A percentile compares a stretch with the other conserved stretches of the same genome.
phyloP scores from a whole-genome alignment of 2,113 vertebrate genomes.

The Passer montanus region DNA sequence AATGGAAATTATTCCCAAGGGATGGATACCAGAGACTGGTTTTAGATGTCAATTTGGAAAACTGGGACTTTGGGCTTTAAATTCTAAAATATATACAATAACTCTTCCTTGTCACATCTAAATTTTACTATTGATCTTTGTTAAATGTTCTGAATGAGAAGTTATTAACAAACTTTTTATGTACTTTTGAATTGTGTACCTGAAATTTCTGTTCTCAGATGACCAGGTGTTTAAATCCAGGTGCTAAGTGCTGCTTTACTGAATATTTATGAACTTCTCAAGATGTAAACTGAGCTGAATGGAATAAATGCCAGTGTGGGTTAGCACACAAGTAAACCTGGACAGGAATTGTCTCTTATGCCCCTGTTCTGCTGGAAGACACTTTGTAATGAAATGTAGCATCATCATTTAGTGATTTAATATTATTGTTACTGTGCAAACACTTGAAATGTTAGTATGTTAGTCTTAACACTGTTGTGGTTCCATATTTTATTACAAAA shows the following conservation, averaged over 20 bases:
- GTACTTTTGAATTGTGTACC: not conserved
- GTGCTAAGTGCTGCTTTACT: not conserved
- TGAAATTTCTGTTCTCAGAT: not conserved
- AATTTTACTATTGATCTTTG: not conserved
- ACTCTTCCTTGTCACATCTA: not conserved
- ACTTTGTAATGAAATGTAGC: not conserved
- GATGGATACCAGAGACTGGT: not conserved
- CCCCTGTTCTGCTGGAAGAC: not conserved
- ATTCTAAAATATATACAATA: not conserved
- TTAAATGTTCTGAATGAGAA: not conserved
- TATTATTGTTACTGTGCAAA: not conserved
- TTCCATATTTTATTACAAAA: not conserved
- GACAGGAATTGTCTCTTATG: not conserved
- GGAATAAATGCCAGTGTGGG: not conserved
- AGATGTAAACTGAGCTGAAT: not conserved
- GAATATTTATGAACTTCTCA: not conserved
- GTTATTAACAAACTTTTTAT: not conserved
- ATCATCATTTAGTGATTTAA: not conserved
- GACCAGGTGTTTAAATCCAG: not conserved
- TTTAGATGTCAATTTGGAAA: not conserved
- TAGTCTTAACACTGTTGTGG: not conserved
- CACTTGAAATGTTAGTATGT: not conserved
- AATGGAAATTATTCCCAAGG: not conserved
- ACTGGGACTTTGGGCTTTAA: not conserved
- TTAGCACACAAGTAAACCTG: not conserved